These are phyloP conservation scores for Drosophila formosana DNA, from an alignment of 2,888 invertebrate species.

Conservation along the genomic window DNA sequence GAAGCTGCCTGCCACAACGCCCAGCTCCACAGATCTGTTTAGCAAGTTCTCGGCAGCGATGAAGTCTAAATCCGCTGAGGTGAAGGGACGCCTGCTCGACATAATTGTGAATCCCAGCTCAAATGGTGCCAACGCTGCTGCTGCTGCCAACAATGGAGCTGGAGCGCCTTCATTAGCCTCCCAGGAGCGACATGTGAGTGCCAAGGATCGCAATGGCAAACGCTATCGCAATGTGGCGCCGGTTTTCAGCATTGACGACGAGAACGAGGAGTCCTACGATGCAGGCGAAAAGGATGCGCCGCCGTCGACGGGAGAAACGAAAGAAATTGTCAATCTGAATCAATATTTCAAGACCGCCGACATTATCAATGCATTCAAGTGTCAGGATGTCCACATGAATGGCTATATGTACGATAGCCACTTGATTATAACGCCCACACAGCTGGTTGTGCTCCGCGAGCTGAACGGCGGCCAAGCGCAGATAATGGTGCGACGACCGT, in stretches of 20 bases:
- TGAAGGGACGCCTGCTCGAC: slow-evolving; percentile 95
- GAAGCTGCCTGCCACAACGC: slow-evolving; percentile 47
- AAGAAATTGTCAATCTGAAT: slow-evolving; percentile 92
- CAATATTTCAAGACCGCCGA: slow-evolving; percentile 93
- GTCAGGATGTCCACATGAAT: slow-evolving; percentile 96
- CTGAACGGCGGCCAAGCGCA: slow-evolving; percentile 91
- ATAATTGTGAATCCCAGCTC: slow-evolving; percentile 94
- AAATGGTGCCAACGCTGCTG: slow-evolving; percentile 46
- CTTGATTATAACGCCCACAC: slow-evolving; percentile 93
- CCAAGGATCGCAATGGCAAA: slow-evolving; percentile 93
- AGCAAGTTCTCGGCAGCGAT: slow-evolving; percentile 94
- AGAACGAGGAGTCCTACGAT: slow-evolving; percentile 87
- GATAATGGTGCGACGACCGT: slow-evolving; percentile 93
- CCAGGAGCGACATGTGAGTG: slow-evolving; percentile 92
- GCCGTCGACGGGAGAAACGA: slow-evolving; percentile 87
- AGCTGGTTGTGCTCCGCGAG: slow-evolving; percentile 94
- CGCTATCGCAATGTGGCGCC: slow-evolving; percentile 95
- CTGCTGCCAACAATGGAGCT: slow-evolving; percentile 39
- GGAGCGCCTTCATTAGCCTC: slow-evolving; percentile 71
- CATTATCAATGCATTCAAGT: slow-evolving; percentile 94
- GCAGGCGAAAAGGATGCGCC: slow-evolving; percentile 70
- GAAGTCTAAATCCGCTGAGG: slow-evolving; percentile 95
- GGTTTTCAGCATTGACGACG: slow-evolving; percentile 97
- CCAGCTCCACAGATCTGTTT: slow-evolving; percentile 89
- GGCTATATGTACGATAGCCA: slow-evolving; percentile 95